These are phyloP conservation scores for Sphecodes monilicornis DNA, from an alignment of 2,888 invertebrate species.

Conservation along the genomic window DNA sequence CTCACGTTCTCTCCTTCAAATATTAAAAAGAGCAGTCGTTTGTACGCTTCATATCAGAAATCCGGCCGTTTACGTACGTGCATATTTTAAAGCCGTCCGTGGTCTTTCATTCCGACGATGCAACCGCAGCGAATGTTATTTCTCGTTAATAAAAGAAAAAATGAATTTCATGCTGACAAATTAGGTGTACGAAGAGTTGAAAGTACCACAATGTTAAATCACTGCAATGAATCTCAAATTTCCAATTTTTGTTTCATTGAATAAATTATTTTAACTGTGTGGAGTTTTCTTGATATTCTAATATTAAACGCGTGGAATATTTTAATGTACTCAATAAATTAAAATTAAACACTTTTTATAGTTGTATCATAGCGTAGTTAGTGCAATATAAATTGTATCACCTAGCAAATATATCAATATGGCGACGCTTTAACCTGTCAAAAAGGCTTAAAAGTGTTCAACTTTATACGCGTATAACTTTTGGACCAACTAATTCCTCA, in stretches of 20 bases:
- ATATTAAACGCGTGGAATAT: background rate
- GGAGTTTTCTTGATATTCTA: background rate
- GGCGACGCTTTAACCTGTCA: no score
- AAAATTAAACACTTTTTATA: background rate
- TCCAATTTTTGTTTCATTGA: background rate
- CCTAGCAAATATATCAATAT: no score
- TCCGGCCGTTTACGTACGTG: background rate
- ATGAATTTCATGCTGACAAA: conserved; percentile 14
- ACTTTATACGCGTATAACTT: no score
- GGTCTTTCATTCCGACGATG: background rate
- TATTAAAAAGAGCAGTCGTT: background rate
- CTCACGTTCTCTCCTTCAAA: conserved; percentile 12
- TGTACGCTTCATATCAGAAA: background rate
- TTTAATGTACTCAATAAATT: background rate
- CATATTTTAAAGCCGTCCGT: background rate
- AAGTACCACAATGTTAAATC: background rate
- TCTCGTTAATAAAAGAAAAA: background rate
- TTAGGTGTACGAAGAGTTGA: background rate
- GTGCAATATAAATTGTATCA: background rate
- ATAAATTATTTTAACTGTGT: background rate
- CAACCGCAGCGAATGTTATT: background rate
- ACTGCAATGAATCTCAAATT: background rate
- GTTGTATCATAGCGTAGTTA: background rate
- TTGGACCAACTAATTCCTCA: no score
- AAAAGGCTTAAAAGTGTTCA: no score